Conservation (phyloP, 37 sponge, comb jelly and placozoan species). For the Ianthella basta region DNA sequence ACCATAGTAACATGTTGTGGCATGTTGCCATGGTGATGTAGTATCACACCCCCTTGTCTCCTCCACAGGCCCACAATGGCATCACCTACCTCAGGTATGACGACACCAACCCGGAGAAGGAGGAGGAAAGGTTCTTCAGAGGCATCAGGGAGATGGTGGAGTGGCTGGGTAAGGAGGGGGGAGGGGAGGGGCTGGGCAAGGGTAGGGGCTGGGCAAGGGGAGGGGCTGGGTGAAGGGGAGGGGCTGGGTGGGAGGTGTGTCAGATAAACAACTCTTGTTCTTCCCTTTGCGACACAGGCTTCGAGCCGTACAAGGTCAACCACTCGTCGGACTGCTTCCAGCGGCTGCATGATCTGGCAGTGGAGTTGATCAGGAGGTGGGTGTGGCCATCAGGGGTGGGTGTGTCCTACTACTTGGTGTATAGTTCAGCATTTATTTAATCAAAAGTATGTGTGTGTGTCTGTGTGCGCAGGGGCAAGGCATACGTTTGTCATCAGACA, state of each 20-base stretch:
- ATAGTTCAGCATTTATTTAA: no score
- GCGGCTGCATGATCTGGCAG: slow-evolving; percentile 86
- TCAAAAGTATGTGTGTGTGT: no score
- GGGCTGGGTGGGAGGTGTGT: background rate
- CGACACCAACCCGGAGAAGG: slow-evolving; percentile 99
- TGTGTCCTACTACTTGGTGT: no score
- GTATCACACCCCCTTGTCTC: background rate
- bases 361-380: slow-evolving; percentile 81
- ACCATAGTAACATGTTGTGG: background rate
- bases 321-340: slow-evolving; percentile 94
- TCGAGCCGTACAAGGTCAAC: slow-evolving; percentile 87
- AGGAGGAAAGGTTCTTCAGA: slow-evolving; percentile 92
- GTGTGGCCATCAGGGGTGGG: no score
- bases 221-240: background rate
- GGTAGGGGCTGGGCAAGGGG: background rate
- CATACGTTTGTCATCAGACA: slow-evolving; percentile 96
- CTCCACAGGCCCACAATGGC: slow-evolving; percentile 78
- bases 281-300: slow-evolving; percentile 73
- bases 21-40: background rate
- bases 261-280: background rate
- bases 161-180: slow-evolving; percentile 83
- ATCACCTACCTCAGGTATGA: slow-evolving; percentile 91
- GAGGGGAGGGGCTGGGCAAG: slow-evolving; percentile 89
- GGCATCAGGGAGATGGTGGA: slow-evolving; percentile 92
- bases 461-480: slow-evolving; percentile 59